Percentiles rank a stretch among this genome's conserved stretches.
phyloP scores from a whole-genome alignment of 2,113 vertebrate species.

The Syngnathus typhle region DNA sequence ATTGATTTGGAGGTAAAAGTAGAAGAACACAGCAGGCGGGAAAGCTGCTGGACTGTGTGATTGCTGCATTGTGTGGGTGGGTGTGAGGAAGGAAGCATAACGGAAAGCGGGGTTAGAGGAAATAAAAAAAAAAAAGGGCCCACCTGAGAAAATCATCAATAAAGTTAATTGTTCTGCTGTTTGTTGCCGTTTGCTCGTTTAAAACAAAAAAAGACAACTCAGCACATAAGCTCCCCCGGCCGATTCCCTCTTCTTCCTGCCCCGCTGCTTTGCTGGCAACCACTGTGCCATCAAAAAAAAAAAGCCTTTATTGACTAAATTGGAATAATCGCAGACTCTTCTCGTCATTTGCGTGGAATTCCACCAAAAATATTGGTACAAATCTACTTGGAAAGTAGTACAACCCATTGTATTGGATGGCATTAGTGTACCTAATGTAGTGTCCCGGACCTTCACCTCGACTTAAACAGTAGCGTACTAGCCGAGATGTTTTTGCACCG shows the following conservation, averaged over 20 bases:
- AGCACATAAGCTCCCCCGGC: background rate
- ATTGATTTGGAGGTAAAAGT: conserved; percentile 51
- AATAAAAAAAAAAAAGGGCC: conserved; percentile 2
- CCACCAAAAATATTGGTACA: too few relatives aligned
- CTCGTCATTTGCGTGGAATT: too few relatives aligned
- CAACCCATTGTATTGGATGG: background rate
- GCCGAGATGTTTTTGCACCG: background rate
- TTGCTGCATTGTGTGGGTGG: background rate
- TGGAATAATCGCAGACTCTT: too few relatives aligned
- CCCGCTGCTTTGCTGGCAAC: too few relatives aligned
- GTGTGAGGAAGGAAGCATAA: background rate
- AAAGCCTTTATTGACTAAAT: too few relatives aligned
- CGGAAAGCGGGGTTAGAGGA: conserved; percentile 1
- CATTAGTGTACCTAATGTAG: background rate
- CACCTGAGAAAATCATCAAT: background rate
- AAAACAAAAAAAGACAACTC: background rate
- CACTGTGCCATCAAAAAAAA: too few relatives aligned
- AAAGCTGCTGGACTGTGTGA: conserved; percentile 6
- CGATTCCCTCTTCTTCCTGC: too few relatives aligned
- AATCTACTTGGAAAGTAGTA: too few relatives aligned
- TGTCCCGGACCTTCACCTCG: background rate
- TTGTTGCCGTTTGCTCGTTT: background rate
- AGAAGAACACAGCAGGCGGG: conserved; percentile 16
- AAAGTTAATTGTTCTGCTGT: background rate
- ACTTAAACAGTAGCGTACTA: background rate